phyloP scores from a whole-genome alignment of 2,888 invertebrate genomes.

The Automeris io region DNA sequence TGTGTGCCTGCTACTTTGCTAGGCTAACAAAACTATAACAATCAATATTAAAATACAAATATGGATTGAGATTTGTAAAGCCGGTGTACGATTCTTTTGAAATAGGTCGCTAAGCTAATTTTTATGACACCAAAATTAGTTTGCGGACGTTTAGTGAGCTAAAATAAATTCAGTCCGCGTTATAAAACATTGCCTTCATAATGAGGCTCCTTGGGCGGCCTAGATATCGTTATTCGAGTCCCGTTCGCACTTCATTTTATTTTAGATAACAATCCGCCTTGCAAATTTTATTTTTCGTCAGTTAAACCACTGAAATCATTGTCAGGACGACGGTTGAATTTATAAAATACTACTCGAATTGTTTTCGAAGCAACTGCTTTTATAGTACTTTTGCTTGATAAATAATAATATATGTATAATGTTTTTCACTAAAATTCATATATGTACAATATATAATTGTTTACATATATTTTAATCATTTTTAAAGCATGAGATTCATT shows the following conservation, averaged over 20 bases:
- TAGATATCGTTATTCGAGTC: slow-evolving; percentile 44
- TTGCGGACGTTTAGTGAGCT: slow-evolving; percentile 28
- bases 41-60: no score
- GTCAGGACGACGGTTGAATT: slow-evolving; percentile 21
- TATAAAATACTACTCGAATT: slow-evolving; percentile 4
- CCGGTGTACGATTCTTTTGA: slow-evolving; percentile 5
- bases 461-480: no score
- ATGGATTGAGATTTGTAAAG: background rate
- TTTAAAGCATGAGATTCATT: no score
- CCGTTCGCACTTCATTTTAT: slow-evolving; percentile 52
- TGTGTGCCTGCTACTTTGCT: no score
- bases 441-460: no score
- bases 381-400: no score
- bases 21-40: no score
- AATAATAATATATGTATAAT: no score
- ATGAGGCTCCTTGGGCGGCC: slow-evolving; percentile 42
- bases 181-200: slow-evolving; percentile 58
- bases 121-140: slow-evolving; percentile 26
- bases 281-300: slow-evolving; percentile 36
- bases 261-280: slow-evolving; percentile 47
- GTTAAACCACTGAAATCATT: slow-evolving; percentile 31
- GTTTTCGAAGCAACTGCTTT: no score
- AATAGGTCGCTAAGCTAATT: slow-evolving; percentile 29
- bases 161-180: slow-evolving; percentile 54
- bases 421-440: no score